A percentile compares a stretch with the other conserved stretches of the same genome.
These are phyloP conservation scores for Sus cebifrons DNA, from an alignment of 2,797 vertebrate species.

Conservation along the genomic window DNA sequence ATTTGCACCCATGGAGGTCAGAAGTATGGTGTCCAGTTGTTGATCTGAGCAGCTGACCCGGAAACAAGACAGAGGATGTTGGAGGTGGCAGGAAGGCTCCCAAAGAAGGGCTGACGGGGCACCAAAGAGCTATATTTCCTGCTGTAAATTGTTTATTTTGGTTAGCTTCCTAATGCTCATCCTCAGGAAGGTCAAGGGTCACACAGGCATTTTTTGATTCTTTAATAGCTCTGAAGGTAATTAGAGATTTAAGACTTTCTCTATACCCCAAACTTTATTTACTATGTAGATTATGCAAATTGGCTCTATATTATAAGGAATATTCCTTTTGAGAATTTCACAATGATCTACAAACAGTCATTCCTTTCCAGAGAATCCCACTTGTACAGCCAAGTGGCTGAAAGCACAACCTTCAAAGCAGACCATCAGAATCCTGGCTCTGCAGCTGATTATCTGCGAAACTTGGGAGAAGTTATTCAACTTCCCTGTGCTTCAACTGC, in stretches of 20 bases:
- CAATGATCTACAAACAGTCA: background rate
- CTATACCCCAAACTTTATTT: background rate
- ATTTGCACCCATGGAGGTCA: background rate
- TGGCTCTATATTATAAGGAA: background rate
- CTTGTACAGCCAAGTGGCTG: background rate
- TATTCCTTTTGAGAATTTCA: slow-evolving; percentile 5
- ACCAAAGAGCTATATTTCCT: background rate
- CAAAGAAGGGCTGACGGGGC: background rate
- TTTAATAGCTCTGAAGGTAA: slow-evolving; percentile 9
- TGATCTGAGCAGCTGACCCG: background rate
- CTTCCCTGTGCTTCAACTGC: background rate
- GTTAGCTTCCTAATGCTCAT: background rate
- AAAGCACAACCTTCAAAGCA: background rate
- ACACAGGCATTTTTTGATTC: slow-evolving; percentile 4
- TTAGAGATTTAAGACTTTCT: slow-evolving; percentile 18
- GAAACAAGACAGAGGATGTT: background rate
- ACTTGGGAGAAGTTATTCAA: slow-evolving; percentile 45
- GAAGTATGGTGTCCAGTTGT: background rate
- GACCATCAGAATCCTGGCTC: background rate
- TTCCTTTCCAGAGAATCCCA: background rate
- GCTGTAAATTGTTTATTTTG: background rate
- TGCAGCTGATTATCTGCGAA: background rate
- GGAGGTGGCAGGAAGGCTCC: background rate
- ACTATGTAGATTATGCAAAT: background rate
- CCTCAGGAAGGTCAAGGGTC: background rate